Evolutionary conservation across 2,113 vertebrate genomes (phyloP).

Genomic region (Mungos mungo): DNA sequence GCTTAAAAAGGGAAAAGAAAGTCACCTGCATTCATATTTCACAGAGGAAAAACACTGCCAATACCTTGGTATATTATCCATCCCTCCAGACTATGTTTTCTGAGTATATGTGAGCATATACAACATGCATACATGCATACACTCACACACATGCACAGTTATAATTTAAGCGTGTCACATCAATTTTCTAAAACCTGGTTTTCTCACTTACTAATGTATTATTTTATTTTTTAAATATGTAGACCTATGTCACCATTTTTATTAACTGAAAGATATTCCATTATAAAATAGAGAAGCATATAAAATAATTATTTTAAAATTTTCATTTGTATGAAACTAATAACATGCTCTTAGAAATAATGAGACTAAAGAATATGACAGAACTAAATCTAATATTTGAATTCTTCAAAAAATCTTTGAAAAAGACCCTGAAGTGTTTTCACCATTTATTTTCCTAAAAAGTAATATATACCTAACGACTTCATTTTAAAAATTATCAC

Average conservation of each 20-base stretch:
- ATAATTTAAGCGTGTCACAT: background rate
- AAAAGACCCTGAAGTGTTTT: conserved; percentile 20
- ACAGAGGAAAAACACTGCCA: background rate
- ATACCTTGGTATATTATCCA: background rate
- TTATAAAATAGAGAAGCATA: background rate
- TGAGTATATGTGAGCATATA: background rate
- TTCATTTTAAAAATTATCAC: conserved; percentile 32
- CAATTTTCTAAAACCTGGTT: background rate
- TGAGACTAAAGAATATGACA: conserved; percentile 5
- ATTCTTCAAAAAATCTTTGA: background rate
- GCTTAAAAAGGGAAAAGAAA: conserved; percentile 30
- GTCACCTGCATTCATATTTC: background rate
- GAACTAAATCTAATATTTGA: background rate
- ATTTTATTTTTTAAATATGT: background rate
- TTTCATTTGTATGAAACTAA: conserved; percentile 44
- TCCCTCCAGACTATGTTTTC: background rate
- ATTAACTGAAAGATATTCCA: background rate
- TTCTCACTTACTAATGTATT: background rate
- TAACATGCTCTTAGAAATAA: conserved; percentile 15
- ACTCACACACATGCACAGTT: background rate
- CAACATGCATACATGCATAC: background rate
- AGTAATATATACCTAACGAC: background rate
- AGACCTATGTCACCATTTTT: background rate
- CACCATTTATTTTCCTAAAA: background rate
- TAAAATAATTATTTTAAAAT: conserved; percentile 25